Conservation (phyloP, 1,140 invertebrate species). For the Parapsyche elsis region DNA sequence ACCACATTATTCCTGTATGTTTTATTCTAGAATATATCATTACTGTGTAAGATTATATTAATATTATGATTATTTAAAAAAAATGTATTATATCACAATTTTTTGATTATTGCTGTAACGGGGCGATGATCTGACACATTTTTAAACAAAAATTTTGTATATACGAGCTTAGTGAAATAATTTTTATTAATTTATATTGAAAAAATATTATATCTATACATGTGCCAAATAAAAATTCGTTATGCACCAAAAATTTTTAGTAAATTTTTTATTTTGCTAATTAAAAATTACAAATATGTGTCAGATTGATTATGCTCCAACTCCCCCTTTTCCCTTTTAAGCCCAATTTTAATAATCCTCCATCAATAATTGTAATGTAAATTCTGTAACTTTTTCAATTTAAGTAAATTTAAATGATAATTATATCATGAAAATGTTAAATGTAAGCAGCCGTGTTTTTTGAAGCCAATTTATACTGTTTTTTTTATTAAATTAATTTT, state of each 20-base stretch:
- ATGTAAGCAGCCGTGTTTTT: neutral
- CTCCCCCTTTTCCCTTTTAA: neutral
- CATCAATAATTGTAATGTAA: conserved; percentile 3
- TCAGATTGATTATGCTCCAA: neutral
- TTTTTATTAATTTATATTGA: no score
- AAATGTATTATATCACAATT: neutral
- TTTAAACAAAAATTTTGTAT: neutral
- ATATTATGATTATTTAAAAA: conserved; percentile 16
- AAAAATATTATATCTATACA: no score
- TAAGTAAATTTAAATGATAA: conserved; percentile 8
- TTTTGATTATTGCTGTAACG: conserved; percentile 9
- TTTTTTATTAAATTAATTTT: no score
- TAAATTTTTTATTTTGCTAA: no score
- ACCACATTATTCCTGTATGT: conserved; percentile 51
- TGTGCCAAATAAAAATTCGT: no score
- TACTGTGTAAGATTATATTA: conserved; percentile 15
- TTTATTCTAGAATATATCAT: conserved; percentile 37
- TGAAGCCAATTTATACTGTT: neutral
- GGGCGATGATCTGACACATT: neutral
- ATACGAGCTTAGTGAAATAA: no score
- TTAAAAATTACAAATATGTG: neutral
- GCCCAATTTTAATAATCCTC: no score
- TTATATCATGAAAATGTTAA: neutral
- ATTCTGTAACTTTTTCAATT: neutral
- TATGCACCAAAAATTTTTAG: no score